These are phyloP conservation scores for Papilio protenor DNA, from an alignment of 2,888 invertebrate genomes.

Conservation along the genomic window DNA sequence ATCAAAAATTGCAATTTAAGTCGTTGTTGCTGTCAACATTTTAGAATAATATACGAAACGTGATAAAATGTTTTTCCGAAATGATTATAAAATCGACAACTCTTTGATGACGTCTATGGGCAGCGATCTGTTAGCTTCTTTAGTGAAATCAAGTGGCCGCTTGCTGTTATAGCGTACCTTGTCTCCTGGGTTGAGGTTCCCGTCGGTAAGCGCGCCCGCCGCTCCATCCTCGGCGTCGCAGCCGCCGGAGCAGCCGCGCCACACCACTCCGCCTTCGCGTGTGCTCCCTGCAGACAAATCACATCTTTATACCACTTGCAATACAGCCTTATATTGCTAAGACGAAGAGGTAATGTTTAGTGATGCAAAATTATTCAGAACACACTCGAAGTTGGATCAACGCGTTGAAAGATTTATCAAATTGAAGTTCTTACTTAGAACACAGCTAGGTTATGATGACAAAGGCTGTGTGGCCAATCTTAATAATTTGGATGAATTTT, in stretches of 20 bases:
- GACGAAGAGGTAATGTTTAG: background rate
- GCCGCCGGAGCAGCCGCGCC: slow-evolving; percentile 83
- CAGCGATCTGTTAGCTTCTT: background rate
- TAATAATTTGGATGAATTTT: too few species aligned
- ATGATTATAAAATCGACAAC: background rate
- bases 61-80: background rate
- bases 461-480: too few species aligned
- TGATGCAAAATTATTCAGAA: background rate
- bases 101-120: background rate
- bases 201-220: slow-evolving; percentile 82
- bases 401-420: background rate
- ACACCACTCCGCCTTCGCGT: slow-evolving; percentile 84
- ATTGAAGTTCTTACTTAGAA: background rate
- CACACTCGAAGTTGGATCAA: background rate
- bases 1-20: too few species aligned
- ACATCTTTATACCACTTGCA: background rate
- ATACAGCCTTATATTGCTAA: background rate
- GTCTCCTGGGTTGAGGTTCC: slow-evolving; percentile 87
- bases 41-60: too few species aligned
- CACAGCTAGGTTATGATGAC: too few species aligned
- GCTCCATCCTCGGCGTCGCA: slow-evolving; percentile 82
- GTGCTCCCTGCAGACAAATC: slow-evolving; percentile 68
- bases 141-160: background rate
- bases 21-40: too few species aligned
- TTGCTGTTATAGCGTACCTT: slow-evolving; percentile 67